phyloP scores from a whole-genome alignment of 2,888 invertebrate genomes.

The Apotomis capreana region DNA sequence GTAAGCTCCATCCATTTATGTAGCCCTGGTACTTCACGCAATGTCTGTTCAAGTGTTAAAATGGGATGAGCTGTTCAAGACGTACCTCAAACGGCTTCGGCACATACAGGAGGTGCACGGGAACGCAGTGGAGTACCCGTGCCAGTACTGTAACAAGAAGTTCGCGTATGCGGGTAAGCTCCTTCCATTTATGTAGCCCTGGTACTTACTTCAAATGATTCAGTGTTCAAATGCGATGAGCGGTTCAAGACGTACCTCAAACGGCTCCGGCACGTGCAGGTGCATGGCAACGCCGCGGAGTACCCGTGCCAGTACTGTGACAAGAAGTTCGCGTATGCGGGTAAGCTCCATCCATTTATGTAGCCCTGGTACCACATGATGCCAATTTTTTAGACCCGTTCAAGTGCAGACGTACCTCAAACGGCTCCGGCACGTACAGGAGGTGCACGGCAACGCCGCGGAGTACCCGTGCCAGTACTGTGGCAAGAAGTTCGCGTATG shows the following conservation, averaged over 20 bases:
- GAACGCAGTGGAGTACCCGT: not conserved
- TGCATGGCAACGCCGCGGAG: too few relatives aligned
- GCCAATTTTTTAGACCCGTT: too few relatives aligned
- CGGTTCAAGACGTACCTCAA: slow-evolving; percentile 33
- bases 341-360: slow-evolving; percentile 4
- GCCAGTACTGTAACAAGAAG: slow-evolving; percentile 26
- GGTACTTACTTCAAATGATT: not conserved
- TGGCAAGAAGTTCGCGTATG: slow-evolving; percentile 29
- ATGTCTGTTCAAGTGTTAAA: too few relatives aligned
- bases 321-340: slow-evolving; percentile 25
- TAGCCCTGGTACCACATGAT: not conserved
- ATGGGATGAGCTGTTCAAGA: slow-evolving; percentile 20
- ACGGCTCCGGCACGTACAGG: not conserved
- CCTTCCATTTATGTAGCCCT: slow-evolving; percentile 2
- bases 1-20: too few relatives aligned
- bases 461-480: slow-evolving; percentile 26
- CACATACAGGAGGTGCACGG: slow-evolving; percentile 24
- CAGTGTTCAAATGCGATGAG: not conserved
- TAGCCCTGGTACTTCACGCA: too few relatives aligned
- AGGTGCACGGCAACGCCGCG: too few relatives aligned
- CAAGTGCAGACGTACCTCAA: too few relatives aligned
- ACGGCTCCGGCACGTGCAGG: slow-evolving; percentile 18
- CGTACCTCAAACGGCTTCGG: slow-evolving; percentile 27
- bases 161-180: slow-evolving; percentile 5
- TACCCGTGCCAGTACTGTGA: slow-evolving; percentile 25